Percentiles rank a stretch among this genome's conserved stretches.
These are phyloP conservation scores for Martes martes DNA, from an alignment of 2,113 vertebrate species.

Conservation along the genomic window DNA sequence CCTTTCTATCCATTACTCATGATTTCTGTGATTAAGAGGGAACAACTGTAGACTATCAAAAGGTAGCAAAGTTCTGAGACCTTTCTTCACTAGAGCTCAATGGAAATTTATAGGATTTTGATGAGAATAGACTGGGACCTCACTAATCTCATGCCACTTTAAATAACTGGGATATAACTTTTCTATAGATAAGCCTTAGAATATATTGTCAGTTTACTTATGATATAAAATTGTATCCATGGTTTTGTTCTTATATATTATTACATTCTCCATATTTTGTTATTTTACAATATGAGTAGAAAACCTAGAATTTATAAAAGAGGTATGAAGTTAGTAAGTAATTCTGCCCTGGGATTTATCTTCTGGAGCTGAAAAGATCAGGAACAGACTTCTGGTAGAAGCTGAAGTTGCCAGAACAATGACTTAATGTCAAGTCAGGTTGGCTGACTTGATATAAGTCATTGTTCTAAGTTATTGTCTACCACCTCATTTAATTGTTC, in stretches of 20 bases:
- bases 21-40: not conserved
- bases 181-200: slow-evolving; percentile 11
- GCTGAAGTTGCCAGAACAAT: not conserved
- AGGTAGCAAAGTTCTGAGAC: not conserved
- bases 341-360: not conserved
- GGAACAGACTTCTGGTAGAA: not conserved
- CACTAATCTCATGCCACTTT: not conserved
- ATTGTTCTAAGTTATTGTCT: not conserved
- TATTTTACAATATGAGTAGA: not conserved
- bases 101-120: not conserved
- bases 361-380: not conserved
- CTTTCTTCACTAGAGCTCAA: not conserved
- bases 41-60: not conserved
- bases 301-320: not conserved
- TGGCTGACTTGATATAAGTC: not conserved
- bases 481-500: not conserved
- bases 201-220: not conserved
- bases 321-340: not conserved
- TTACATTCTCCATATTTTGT: not conserved
- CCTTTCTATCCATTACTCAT: not conserved
- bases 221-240: not conserved
- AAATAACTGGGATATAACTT: not conserved
- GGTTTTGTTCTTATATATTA: not conserved
- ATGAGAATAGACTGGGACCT: not conserved
- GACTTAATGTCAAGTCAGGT: not conserved